Evolutionary conservation across 2,888 invertebrate species (phyloP), one percentile per base, ranked within the genome.

Genomic region (Andrena haemorrhoa): DNA sequence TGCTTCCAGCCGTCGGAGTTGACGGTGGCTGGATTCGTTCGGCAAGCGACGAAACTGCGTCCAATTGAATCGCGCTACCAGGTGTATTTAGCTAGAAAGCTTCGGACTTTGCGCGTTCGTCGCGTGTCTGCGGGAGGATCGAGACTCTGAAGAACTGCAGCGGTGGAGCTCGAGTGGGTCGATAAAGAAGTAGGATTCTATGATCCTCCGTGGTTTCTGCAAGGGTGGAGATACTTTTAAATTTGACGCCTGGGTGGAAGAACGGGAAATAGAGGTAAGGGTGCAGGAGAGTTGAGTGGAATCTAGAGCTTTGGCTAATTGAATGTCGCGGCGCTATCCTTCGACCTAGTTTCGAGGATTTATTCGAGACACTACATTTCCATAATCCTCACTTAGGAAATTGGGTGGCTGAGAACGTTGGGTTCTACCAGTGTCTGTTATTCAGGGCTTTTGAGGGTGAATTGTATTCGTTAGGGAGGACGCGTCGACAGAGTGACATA

Each of bases 291-390:
- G 56, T 56, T 10, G 10, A 23, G 20, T 10, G 23, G 10, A 12
- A 10, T 56, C 26, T 26, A 10, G 10, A 26, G 56, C 56, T 23
- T 56, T 26, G 23, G 23, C 23, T 56, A 56, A 56, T 20, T 56
- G 56, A 56, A 23, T 26, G 56, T 4, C 23, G 56, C 1, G 1
- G 56, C 0, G 53, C 53, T 56, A 26, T 56, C 53, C 26, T 56
- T 56, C 41, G 53, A 20, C 56, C 56, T 26, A 56, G 56, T 56
- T 56, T 56, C 56, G 23, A 12, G 23, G 56, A 56, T 10, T 26
- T 56, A 56, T 26, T 56, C 10, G 23, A 0, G 10, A 4, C 56
- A 26, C 10, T 26, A 16, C 16, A 16, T 56, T 20, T 53, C n/a
- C 53, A 23, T 53, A 23, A 56, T 26, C 56, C 23, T 23, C 56